These are phyloP conservation scores for Caenorhabditis uteleia DNA, from an alignment of 2,888 invertebrate genomes.

Conservation along the genomic window DNA sequence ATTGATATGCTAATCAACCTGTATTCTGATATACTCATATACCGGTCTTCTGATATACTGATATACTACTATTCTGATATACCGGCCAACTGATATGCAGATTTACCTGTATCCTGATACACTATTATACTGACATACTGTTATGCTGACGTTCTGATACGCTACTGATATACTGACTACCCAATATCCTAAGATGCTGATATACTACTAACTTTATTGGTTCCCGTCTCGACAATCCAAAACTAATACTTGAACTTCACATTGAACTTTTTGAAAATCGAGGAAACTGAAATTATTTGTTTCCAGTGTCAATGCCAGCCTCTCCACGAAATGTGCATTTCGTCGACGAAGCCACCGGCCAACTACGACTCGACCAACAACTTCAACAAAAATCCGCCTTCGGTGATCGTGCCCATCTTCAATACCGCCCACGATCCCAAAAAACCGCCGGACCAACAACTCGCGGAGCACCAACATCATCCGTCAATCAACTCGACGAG, in stretches of 20 bases:
- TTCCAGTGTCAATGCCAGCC: conserved; percentile 55
- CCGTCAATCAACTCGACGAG: conserved; percentile 57
- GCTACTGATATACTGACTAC: no score
- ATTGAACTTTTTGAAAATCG: background rate
- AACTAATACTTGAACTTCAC: background rate
- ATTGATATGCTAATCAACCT: no score
- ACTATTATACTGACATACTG: no score
- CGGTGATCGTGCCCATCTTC: conserved; percentile 43
- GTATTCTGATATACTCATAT: no score
- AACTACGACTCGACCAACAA: no score
- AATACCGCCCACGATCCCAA: conserved; percentile 48
- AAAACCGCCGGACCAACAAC: conserved; percentile 39
- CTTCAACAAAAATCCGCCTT: conserved; percentile 28
- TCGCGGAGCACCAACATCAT: conserved; percentile 38
- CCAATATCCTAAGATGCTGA: no score
- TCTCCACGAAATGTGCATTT: conserved; percentile 50
- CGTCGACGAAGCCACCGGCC: conserved; percentile 34
- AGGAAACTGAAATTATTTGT: background rate
- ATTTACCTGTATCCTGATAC: no score
- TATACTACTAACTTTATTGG: no score
- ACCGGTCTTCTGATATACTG: no score
- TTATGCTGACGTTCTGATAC: no score
- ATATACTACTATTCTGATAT: no score
- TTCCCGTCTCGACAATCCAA: background rate
- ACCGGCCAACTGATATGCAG: no score